Conservation (phyloP, 2,113 vertebrate species). For the Oryzias javanicus region DNA sequence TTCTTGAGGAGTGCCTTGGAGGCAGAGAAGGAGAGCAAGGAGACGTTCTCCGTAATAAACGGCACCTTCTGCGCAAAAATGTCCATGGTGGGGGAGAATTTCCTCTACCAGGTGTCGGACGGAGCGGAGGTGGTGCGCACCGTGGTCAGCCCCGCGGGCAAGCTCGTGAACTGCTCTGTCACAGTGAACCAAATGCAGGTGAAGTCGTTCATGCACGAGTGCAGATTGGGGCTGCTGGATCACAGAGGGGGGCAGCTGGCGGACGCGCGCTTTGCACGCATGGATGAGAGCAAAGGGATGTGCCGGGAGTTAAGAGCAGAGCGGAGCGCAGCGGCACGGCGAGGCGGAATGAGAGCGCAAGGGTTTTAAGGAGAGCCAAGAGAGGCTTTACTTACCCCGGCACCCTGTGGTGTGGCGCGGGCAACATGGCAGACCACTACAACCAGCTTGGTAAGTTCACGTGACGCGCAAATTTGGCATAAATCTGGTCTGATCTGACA, state of each 20-base stretch:
- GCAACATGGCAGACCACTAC: conserved; percentile 81
- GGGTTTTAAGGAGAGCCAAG: conserved; percentile 64
- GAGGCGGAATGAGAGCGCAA: not conserved
- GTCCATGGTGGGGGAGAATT: conserved; percentile 29
- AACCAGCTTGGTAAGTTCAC: conserved; percentile 77
- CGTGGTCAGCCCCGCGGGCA: conserved; percentile 48
- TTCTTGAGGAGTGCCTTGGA: conserved; percentile 50
- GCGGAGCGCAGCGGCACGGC: conserved; percentile 4
- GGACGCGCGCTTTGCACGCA: conserved; percentile 46
- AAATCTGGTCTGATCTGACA: not conserved
- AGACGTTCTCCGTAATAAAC: conserved; percentile 60
- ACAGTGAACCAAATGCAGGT: conserved; percentile 53
- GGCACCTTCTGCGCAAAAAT: conserved; percentile 67
- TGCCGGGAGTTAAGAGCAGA: conserved; percentile 57
- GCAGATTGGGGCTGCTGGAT: conserved; percentile 45
- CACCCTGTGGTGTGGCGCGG: conserved; percentile 83
- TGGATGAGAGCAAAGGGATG: conserved; percentile 58
- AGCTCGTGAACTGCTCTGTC: conserved; percentile 63
- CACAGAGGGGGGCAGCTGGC: conserved; percentile 15
- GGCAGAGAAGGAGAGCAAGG: conserved; percentile 57
- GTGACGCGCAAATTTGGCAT: not conserved
- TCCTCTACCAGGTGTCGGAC: conserved; percentile 72
- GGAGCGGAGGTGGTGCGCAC: conserved; percentile 68
- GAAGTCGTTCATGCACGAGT: conserved; percentile 68
- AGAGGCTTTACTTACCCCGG: conserved; percentile 85